These are phyloP conservation scores for Cephalopterus ornatus DNA, from an alignment of 2,113 vertebrate genomes.

Conservation along the genomic window DNA sequence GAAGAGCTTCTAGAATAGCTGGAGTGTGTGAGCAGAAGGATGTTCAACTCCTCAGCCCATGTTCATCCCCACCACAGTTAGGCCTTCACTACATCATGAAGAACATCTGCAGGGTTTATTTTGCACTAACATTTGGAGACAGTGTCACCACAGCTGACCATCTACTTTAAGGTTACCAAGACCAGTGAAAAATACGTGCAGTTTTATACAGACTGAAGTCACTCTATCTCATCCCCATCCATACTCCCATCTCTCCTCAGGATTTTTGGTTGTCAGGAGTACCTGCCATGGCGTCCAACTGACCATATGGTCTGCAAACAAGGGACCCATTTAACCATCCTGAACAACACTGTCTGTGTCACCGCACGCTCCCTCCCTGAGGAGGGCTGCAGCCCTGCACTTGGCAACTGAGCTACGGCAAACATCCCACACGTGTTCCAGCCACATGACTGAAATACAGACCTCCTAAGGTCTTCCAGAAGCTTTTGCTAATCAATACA, in stretches of 20 bases:
- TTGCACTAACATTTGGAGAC: background rate
- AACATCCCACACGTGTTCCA: background rate
- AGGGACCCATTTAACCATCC: background rate
- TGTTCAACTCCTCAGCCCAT: background rate
- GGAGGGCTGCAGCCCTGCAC: background rate
- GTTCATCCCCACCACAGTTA: background rate
- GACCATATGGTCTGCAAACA: background rate
- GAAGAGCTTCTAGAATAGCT: background rate
- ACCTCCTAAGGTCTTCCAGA: background rate
- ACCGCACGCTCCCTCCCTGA: background rate
- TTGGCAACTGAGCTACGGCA: background rate
- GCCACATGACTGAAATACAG: background rate
- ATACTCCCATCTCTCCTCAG: background rate
- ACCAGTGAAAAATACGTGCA: rapidly evolving
- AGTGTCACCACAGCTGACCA: background rate
- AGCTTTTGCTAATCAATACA: background rate
- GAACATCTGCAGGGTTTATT: background rate
- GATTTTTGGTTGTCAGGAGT: background rate
- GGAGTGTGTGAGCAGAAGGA: background rate
- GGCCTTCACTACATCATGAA: background rate
- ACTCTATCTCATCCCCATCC: background rate
- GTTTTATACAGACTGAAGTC: background rate
- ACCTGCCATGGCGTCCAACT: background rate
- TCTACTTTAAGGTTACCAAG: background rate
- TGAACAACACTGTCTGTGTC: background rate